Evolutionary conservation across 2,888 invertebrate genomes (phyloP), one percentile per base, ranked within the genome.

Genomic region (Ennomos erosarius): DNA sequence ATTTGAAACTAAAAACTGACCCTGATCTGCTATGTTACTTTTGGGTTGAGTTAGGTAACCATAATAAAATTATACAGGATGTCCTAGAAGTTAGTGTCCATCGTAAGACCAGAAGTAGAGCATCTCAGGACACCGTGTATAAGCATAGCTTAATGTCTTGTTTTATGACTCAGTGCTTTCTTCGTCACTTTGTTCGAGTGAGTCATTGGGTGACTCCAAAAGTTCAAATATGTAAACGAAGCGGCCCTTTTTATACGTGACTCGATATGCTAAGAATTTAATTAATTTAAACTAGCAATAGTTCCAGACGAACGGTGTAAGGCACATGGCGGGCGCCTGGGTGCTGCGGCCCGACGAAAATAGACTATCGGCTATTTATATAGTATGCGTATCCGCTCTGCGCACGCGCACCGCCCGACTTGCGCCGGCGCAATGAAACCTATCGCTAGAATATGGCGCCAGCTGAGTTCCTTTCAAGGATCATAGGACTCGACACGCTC

Each of bases 331-430:
- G 80, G 82, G 81, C 81, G 84, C 85, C 84, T 80, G 83, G 82
- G 79, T 82, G 82, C 84, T 82, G 82, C 79, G 81, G 81, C 80
- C 79, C 75, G 83, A 84, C 88, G 62, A 79, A 91, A 91, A 91
- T 92, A 92, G 88, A 85, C 73, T 76, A 75, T 73, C 73, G 75
- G 82, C 87, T 92, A 91, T 90, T 90, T 90, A 89, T 90, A 89
- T 73, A 75, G 75, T 72, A 74, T 75, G 80, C 83, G 87, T 88
- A 90, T 90, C 90, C 90, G 90, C 83, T 79, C 79, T 71, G 84
- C 85, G 88, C 88, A 84, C 86, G 89, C 88, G 87, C 83, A 79
- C 63, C 42, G 46, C 65, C 64, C 56, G 69, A 68, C 73, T 70
- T 63, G 70, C 69, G 73, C 73, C 72, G 74, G 75, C 78, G 73